Evolutionary conservation across 2,113 vertebrate species (phyloP), one percentile per base, ranked within the genome.

Genomic region (Festucalex cinctus): DNA sequence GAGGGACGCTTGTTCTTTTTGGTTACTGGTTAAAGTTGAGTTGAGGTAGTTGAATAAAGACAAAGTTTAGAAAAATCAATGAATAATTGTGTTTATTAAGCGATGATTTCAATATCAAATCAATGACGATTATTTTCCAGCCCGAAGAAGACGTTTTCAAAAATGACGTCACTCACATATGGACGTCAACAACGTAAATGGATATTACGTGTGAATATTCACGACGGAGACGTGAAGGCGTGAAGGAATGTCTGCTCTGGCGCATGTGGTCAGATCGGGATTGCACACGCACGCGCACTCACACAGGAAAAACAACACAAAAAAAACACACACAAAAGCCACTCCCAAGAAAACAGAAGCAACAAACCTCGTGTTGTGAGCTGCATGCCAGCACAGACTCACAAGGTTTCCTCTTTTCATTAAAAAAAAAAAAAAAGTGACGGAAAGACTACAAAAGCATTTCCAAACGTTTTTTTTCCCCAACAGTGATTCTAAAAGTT

Each of bases 181-280:
- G 78, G 67, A 74, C 76, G 63, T n/a, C n/a, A n/a, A n/a, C n/a
- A n/a, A 56, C 46, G 28, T 32, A 4, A n/a, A 32, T 32, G 28
- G 28, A 43, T 63, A n/a, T n/a, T n/a, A n/a, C n/a, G 41, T 68
- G 51, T 60, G 46, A 46, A 6, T 41, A 59, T 32, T 32, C n/a
- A 12, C 3, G 49, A 70, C 5, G 56, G 60, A 57, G 66, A 66
- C 76, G 71, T 78, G 79, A 77, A 66, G 44, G 63, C 69, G 69
- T 60, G 44, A 65, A 88, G 78, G 88, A 82, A 89, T 88, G 79
- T 76, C 66, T 74, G 83, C 84, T 72, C 86, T 87, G 83, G 83
- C 9, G 43, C 61, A 70, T 85, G 84, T 75, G 83, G 79, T 71
- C 67, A 76, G 74, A 82, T 83, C 64, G 80, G 77, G 80, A 86